Evolutionary conservation across 2,797 vertebrate species (phyloP), one percentile per base, ranked within the genome.

Genomic region (Melanotaenia pygmaea): DNA sequence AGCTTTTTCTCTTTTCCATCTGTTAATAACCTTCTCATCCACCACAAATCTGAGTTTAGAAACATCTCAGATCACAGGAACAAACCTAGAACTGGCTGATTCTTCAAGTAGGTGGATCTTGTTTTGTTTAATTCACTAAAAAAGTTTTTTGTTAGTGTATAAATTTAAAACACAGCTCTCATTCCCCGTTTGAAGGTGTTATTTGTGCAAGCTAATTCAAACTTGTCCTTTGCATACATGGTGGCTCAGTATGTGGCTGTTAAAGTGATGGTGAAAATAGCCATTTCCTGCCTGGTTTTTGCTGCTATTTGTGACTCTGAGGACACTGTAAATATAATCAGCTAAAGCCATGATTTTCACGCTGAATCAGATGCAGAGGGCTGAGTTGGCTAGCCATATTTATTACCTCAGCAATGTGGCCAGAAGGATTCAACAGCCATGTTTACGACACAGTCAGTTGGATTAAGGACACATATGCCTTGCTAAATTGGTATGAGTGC

Each of bases 381-480:
- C 76, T 83, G 82, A 82, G 77, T 75, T 77, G 85, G 81, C 80
- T 22, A 4, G 66, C 76, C 67, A 16, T 69, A 77, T 85, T 86
- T 88, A 85, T 89, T 81, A 86, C 85, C 76, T 90, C 77, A 67
- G 84, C 72, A 83, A 76, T 71, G 68, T 32, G 86, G 78, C 85
- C 86, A 86, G 69, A 86, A 79, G 80, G 81, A 74, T 77, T 79
- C 71, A 71, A 75, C 85, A 79, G 82, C 80, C 74, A 71, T 83
- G 85, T 89, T 88, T 87, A 88, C 59, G 65, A 80, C 79, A 72
- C 81, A 71, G 83, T 87, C 86, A 69, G 51, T 63, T 77, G 85
- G 84, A 90, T 89, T 87, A 88, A 82, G 80, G 74, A 85, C 82
- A 86, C 89, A 85, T 80, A 86, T 81, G 81, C 81, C 71, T 85